These are phyloP conservation scores for Tholera decimalis DNA, from an alignment of 2,888 invertebrate genomes.

Conservation along the genomic window DNA sequence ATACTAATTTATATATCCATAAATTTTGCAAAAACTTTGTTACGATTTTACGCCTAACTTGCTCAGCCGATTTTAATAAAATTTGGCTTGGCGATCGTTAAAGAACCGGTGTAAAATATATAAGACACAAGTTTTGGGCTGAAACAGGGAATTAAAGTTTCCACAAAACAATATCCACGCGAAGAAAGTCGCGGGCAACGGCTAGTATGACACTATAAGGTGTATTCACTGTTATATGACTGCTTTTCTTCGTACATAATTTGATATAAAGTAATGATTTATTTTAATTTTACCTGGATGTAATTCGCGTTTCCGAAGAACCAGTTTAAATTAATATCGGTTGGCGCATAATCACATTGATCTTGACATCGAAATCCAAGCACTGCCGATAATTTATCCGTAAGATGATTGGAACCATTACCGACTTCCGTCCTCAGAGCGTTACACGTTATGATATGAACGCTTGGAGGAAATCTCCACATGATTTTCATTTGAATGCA, in stretches of 20 bases:
- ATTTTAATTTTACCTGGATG: background rate
- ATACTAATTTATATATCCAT: too few species aligned
- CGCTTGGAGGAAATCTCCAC: slow-evolving; percentile 46
- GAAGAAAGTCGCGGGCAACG: too few species aligned
- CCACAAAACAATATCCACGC: too few species aligned
- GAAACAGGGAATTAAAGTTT: too few species aligned
- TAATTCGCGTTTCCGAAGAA: background rate
- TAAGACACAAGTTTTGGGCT: too few species aligned
- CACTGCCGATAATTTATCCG: slow-evolving; percentile 30
- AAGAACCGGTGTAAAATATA: too few species aligned
- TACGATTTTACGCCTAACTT: too few species aligned
- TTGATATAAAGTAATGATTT: background rate
- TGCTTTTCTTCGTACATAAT: background rate
- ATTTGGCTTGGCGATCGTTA: too few species aligned
- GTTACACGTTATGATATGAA: slow-evolving; percentile 29
- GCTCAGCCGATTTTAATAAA: too few species aligned
- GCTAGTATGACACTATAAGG: too few species aligned
- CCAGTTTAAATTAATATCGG: slow-evolving; percentile 5
- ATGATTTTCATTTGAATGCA: slow-evolving; percentile 43
- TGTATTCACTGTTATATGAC: background rate
- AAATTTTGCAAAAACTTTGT: too few species aligned
- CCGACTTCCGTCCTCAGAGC: slow-evolving; percentile 28
- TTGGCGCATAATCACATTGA: slow-evolving; percentile 19
- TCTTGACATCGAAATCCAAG: slow-evolving; percentile 34
- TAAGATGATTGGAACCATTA: slow-evolving; percentile 39